Evolutionary conservation across 2,113 vertebrate species (phyloP).

Genomic region (Platycercus adscitus): DNA sequence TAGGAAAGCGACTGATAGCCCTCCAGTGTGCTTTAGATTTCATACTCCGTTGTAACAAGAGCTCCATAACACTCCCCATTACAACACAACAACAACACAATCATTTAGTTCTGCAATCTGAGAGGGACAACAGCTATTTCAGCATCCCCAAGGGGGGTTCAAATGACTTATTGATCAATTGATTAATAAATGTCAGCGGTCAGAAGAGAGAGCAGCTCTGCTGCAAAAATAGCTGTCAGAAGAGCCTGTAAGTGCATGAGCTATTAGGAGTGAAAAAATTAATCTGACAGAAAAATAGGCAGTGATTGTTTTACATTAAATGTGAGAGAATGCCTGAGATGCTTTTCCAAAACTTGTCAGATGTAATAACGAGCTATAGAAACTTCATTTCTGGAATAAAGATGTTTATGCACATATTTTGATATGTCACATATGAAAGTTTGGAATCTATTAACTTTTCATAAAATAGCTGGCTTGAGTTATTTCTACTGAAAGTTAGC

Average conservation of each 20-base stretch:
- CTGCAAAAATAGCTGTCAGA: slow-evolving; percentile 55
- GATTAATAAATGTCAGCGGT: slow-evolving; percentile 79
- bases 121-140: slow-evolving; percentile 78
- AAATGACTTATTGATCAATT: slow-evolving; percentile 86
- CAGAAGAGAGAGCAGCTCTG: slow-evolving; percentile 71
- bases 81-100: slow-evolving; percentile 87
- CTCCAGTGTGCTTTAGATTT: slow-evolving; percentile 76
- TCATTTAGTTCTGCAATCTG: slow-evolving; percentile 83
- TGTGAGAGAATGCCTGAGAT: slow-evolving; percentile 23
- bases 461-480: slow-evolving; percentile 36
- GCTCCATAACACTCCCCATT: slow-evolving; percentile 77
- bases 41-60: slow-evolving; percentile 75
- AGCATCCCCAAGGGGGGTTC: slow-evolving; percentile 76
- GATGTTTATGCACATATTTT: slow-evolving; percentile 1
- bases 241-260: slow-evolving; percentile 45
- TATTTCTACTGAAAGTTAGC: slow-evolving; percentile 19
- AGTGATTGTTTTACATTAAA: slow-evolving; percentile 56
- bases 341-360: slow-evolving; percentile 63
- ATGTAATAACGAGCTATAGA: slow-evolving; percentile 42
- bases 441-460: slow-evolving; percentile 59
- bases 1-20: slow-evolving; percentile 56
- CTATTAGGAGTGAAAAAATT: slow-evolving; percentile 53
- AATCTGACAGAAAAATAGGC: slow-evolving; percentile 38
- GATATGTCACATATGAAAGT: slow-evolving; percentile 44
- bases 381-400: slow-evolving; percentile 47